Evolutionary conservation across 2,888 invertebrate genomes (phyloP).

Genomic region (Amblyjoppa fuscipennis): DNA sequence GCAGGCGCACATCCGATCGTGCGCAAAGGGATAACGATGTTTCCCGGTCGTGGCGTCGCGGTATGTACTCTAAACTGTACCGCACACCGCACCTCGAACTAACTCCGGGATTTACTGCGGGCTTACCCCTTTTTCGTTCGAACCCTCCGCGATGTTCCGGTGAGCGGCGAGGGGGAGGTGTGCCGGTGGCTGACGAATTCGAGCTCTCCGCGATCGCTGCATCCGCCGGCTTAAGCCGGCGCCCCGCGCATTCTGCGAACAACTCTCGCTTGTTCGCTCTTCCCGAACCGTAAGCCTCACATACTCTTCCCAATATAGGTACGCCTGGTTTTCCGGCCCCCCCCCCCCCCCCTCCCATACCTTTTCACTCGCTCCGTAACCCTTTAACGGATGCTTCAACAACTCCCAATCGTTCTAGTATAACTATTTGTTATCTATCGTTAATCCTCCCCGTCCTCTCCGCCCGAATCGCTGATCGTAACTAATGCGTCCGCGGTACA

Average conservation of each 20-base stretch:
- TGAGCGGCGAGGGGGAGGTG: slow-evolving; percentile 15
- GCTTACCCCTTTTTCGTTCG: slow-evolving; percentile 34
- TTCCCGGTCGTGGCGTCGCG: slow-evolving; percentile 2
- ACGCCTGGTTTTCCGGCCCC: background rate
- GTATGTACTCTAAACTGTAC: slow-evolving; percentile 7
- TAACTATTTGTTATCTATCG: slow-evolving; percentile 81
- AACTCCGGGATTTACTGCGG: slow-evolving; percentile 49
- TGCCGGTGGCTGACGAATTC: slow-evolving; percentile 51
- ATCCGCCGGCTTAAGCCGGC: slow-evolving; percentile 52
- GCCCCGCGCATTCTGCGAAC: slow-evolving; percentile 39
- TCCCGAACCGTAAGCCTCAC: slow-evolving; percentile 17
- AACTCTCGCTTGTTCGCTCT: slow-evolving; percentile 40
- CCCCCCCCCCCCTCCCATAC: background rate
- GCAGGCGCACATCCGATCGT: background rate
- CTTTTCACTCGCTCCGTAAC: slow-evolving; percentile 53
- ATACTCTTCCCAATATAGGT: slow-evolving; percentile 5
- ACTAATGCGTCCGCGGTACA: slow-evolving; percentile 70
- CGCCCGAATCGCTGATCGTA: slow-evolving; percentile 73
- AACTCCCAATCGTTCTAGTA: slow-evolving; percentile 80
- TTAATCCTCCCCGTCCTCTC: slow-evolving; percentile 75
- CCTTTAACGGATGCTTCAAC: slow-evolving; percentile 78
- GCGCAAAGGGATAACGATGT: slow-evolving; percentile 24
- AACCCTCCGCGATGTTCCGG: slow-evolving; percentile 24
- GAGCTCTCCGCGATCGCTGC: slow-evolving; percentile 46
- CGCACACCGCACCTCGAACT: slow-evolving; percentile 36